A percentile compares a stretch with the other conserved stretches of the same genome.
Evolutionary conservation across 2,797 vertebrate species (phyloP).

Genomic region (Champsocephalus esox): DNA sequence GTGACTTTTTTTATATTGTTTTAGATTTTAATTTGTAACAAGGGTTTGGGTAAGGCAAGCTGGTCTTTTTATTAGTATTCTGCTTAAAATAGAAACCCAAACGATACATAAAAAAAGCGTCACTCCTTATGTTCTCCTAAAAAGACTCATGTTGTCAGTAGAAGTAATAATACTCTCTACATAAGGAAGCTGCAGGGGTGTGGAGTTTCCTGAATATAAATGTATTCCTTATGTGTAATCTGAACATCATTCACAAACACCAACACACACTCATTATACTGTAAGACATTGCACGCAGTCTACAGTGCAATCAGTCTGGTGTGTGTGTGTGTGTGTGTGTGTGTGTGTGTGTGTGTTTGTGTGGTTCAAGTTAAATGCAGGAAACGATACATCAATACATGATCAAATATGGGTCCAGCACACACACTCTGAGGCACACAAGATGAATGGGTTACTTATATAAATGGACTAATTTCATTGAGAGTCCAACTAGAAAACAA

Average conservation of each 20-base stretch:
- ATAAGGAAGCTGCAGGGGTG: neutral
- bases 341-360: neutral
- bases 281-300: constrained; percentile 1
- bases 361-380: constrained; percentile 3
- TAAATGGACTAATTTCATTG: constrained; percentile 38
- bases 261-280: neutral
- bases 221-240: neutral
- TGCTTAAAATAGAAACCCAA: too few species aligned
- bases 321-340: neutral
- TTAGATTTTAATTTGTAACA: too few species aligned
- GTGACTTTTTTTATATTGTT: too few species aligned
- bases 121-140: too few species aligned
- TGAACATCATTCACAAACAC: neutral
- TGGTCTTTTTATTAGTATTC: too few species aligned
- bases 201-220: neutral
- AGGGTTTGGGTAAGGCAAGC: too few species aligned
- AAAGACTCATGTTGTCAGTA: too few species aligned
- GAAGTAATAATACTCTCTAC: neutral
- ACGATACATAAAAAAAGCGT: too few species aligned
- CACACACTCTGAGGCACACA: constrained; percentile 3
- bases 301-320: neutral
- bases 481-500: constrained; percentile 33
- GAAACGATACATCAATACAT: constrained; percentile 4
- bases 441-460: constrained; percentile 47
- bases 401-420: constrained; percentile 13